phyloP scores from a whole-genome alignment of 2,113 vertebrate species.

The Psilopsiagon aymara region DNA sequence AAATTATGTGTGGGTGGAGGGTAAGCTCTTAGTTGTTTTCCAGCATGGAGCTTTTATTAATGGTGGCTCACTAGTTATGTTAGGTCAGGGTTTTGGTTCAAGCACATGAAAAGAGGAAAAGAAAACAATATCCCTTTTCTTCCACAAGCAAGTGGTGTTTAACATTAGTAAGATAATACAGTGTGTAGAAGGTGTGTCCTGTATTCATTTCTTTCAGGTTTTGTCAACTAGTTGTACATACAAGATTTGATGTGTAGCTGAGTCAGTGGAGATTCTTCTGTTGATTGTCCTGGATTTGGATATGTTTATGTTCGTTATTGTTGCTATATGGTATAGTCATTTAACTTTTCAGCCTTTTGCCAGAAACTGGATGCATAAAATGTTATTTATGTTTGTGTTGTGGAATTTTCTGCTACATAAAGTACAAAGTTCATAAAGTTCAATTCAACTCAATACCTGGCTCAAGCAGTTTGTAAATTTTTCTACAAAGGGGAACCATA shows the following conservation, averaged over 20 bases:
- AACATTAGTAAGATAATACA: not conserved
- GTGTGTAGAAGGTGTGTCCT: not conserved
- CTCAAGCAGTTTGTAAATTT: not conserved
- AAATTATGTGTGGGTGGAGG: not conserved
- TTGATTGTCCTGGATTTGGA: not conserved
- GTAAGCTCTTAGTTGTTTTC: not conserved
- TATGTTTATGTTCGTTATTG: not conserved
- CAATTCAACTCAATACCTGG: not conserved
- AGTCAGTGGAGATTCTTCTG: not conserved
- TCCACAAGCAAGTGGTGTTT: not conserved
- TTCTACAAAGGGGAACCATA: not conserved
- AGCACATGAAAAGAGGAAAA: not conserved
- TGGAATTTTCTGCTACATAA: not conserved
- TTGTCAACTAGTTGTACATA: not conserved
- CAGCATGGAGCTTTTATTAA: not conserved
- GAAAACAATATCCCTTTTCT: not conserved
- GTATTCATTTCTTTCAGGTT: not conserved
- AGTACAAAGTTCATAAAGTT: not conserved
- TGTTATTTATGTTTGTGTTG: not conserved
- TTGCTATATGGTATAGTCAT: not conserved
- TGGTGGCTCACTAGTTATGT: not conserved
- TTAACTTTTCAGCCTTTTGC: not conserved
- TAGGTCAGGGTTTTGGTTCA: not conserved
- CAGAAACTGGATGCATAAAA: not conserved
- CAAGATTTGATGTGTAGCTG: not conserved